Evolutionary conservation across 2,113 vertebrate species (phyloP).

Genomic region (Halichoeres trimaculatus): DNA sequence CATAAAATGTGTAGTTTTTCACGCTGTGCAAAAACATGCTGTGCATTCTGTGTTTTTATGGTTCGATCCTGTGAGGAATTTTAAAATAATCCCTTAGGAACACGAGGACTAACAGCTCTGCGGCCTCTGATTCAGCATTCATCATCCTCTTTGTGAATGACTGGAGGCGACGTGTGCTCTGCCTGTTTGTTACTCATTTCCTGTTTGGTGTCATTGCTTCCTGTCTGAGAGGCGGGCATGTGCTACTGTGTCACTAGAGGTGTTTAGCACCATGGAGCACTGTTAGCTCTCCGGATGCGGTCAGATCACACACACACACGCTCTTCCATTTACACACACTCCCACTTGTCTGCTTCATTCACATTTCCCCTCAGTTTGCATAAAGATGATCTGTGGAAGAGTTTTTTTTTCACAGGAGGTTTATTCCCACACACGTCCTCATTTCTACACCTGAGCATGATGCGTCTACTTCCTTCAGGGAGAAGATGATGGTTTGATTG

Average conservation of each 20-base stretch:
- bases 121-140: slow-evolving; percentile 32
- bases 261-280: slow-evolving; percentile 1
- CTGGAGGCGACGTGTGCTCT: slow-evolving; percentile 44
- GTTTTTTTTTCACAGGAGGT: slow-evolving; percentile 9
- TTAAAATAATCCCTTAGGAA: slow-evolving; percentile 5
- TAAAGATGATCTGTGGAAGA: not conserved
- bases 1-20: not conserved
- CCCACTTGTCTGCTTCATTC: slow-evolving; percentile 28
- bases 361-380: slow-evolving; percentile 19
- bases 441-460: not conserved
- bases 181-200: slow-evolving; percentile 60
- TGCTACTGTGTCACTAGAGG: slow-evolving; percentile 37
- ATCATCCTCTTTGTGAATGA: slow-evolving; percentile 71
- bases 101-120: not conserved
- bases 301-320: slow-evolving; percentile 2
- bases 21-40: not conserved
- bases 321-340: not conserved
- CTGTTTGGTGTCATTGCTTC: slow-evolving; percentile 61
- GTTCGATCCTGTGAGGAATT: not conserved
- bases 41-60: too few species aligned
- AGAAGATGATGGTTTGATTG: not conserved
- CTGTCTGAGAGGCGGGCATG: slow-evolving; percentile 54
- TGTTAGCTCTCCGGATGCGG: slow-evolving; percentile 32
- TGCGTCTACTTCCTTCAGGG: not conserved
- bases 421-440: slow-evolving; percentile 14